phyloP scores from a whole-genome alignment of 2,888 invertebrate species.

The Chironomus tentans region DNA sequence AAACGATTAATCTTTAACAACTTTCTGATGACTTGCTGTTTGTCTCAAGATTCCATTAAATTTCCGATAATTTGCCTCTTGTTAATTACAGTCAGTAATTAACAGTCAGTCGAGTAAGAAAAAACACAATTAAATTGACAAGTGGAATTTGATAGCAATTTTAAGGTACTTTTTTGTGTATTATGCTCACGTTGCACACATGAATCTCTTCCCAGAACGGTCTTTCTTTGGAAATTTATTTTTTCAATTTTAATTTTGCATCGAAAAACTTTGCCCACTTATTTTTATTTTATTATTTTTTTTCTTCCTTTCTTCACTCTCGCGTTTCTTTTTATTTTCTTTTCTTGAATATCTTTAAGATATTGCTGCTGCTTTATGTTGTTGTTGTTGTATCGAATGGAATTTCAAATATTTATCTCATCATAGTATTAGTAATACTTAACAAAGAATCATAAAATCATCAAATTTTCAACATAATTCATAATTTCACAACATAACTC shows the following conservation, averaged over 20 bases:
- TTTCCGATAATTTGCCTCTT: not conserved
- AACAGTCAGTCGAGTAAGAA: not conserved
- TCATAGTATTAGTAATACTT: constrained; percentile 7
- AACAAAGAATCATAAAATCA: constrained; percentile 22
- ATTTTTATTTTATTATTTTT: not conserved
- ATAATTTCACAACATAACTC: not conserved
- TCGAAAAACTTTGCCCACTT: constrained; percentile 17
- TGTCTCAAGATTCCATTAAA: not conserved
- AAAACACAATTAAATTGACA: constrained; percentile 12
- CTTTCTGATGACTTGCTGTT: too few relatives aligned
- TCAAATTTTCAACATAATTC: not conserved
- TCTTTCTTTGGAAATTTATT: not conserved
- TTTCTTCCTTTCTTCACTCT: not conserved
- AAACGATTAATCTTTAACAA: too few relatives aligned
- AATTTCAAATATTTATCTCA: constrained; percentile 21
- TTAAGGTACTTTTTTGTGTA: not conserved
- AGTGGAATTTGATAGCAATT: not conserved
- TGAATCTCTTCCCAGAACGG: not conserved
- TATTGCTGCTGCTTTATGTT: not conserved
- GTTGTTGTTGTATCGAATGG: not conserved
- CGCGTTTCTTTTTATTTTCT: constrained; percentile 6
- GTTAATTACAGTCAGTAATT: constrained; percentile 12
- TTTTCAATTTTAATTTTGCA: too few relatives aligned
- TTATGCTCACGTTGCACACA: not conserved
- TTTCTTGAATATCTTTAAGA: not conserved